These are phyloP conservation scores for Ricordea florida DNA, from an alignment of 92 coral and sea anemone genomes.

Conservation along the genomic window DNA sequence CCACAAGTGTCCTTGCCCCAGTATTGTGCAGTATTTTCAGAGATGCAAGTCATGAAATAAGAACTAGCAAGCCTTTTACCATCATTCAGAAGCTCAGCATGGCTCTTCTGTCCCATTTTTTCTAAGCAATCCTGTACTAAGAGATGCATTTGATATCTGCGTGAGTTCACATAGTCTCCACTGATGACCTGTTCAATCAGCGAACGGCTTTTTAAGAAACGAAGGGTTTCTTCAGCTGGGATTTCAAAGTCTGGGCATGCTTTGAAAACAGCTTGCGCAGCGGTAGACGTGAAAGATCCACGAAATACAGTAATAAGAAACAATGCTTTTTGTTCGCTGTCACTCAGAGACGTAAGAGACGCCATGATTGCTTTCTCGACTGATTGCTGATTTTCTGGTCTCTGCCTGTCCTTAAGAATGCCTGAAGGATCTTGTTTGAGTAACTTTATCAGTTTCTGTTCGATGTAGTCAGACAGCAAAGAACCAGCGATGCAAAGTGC, in stretches of 20 bases:
- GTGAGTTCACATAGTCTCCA: neutral
- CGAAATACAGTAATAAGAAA: neutral
- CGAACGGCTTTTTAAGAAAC: neutral
- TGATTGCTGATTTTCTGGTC: neutral
- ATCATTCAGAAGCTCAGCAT: neutral
- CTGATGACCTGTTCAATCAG: neutral
- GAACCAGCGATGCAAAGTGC: constrained; percentile 38
- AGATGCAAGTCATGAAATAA: constrained; percentile 5
- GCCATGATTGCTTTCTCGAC: neutral
- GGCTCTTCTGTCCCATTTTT: neutral
- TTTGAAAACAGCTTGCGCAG: neutral
- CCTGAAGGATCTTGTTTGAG: neutral
- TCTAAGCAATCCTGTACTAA: constrained; percentile 5
- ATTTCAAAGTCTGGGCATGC: neutral
- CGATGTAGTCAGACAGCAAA: neutral
- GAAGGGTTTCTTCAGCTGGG: neutral
- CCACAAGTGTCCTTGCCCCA: constrained; percentile 36
- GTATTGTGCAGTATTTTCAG: neutral
- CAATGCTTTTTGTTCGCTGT: neutral
- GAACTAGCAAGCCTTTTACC: constrained; percentile 1
- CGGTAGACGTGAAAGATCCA: neutral
- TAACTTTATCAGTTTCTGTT: neutral
- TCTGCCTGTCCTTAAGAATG: neutral
- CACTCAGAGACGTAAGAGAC: neutral
- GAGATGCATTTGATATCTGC: constrained; percentile 18